A percentile compares a stretch with the other conserved stretches of the same genome.
phyloP scores from a whole-genome alignment of 2,797 vertebrate genomes.

The Benthosema pterotum region DNA sequence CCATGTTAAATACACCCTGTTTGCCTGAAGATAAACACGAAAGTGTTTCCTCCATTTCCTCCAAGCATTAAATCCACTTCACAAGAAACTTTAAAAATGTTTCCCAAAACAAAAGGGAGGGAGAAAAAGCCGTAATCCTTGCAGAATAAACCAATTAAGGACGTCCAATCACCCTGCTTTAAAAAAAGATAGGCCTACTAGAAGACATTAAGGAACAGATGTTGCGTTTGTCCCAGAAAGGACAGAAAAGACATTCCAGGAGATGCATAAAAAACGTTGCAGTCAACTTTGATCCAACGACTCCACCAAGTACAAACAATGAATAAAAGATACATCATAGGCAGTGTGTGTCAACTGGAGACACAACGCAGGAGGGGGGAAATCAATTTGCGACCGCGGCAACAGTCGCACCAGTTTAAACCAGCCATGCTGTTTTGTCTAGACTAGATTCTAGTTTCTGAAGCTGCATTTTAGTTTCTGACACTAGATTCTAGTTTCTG shows the following conservation, averaged over 20 bases:
- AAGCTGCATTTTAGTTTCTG: too few relatives aligned
- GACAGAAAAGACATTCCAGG: slow-evolving; percentile 4
- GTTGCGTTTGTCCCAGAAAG: slow-evolving; percentile 29
- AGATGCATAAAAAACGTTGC: too few relatives aligned
- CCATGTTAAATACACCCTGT: not conserved
- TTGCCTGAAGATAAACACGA: slow-evolving; percentile 12
- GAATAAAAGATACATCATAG: too few relatives aligned
- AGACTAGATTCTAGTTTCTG: too few relatives aligned
- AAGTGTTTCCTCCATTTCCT: not conserved
- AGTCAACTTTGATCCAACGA: too few relatives aligned
- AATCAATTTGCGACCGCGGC: too few relatives aligned
- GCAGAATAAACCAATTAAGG: slow-evolving; percentile 45
- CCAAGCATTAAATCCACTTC: slow-evolving; percentile 18
- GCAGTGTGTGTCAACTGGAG: too few relatives aligned
- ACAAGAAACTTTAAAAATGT: slow-evolving; percentile 21
- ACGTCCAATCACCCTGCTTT: slow-evolving; percentile 36
- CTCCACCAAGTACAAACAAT: too few relatives aligned
- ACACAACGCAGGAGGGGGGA: too few relatives aligned
- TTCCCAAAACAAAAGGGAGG: slow-evolving; percentile 28
- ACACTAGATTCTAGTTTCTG: too few relatives aligned
- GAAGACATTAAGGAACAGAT: slow-evolving; percentile 32
- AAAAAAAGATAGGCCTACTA: slow-evolving; percentile 28
- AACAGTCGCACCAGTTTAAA: too few relatives aligned
- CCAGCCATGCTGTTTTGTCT: too few relatives aligned
- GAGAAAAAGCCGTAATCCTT: slow-evolving; percentile 43